Evolutionary conservation across 2,113 vertebrate genomes (phyloP).

Genomic region (Todiramphus chloris): DNA sequence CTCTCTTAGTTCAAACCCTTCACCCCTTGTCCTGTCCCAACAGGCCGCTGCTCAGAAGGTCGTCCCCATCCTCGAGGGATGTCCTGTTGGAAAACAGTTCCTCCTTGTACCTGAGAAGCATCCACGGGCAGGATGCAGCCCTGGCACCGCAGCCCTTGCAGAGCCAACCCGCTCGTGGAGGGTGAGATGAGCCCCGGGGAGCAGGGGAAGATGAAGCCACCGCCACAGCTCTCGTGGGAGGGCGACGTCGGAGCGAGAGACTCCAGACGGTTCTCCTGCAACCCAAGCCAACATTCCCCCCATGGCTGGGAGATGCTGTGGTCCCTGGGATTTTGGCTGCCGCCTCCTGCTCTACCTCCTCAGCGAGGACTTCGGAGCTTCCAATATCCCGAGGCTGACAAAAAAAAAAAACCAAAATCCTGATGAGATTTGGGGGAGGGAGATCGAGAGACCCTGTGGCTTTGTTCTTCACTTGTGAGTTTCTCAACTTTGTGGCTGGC

Average conservation of each 20-base stretch:
- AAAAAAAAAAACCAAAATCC: not conserved
- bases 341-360: not conserved
- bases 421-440: not conserved
- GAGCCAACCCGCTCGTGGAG: not conserved
- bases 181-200: not conserved
- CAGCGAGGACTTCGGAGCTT: not conserved
- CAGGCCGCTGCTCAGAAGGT: too few species aligned
- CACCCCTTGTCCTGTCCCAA: too few species aligned
- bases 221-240: not conserved
- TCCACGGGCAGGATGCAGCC: too few species aligned
- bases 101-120: too few species aligned
- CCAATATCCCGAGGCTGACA: too few species aligned
- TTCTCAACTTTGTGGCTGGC: not conserved
- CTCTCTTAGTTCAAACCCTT: too few species aligned
- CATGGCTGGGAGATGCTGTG: rapidly evolving
- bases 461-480: not conserved
- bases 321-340: not conserved
- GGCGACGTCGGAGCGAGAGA: not conserved
- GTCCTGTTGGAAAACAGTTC: too few species aligned
- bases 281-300: not conserved
- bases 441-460: not conserved
- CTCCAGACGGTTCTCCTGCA: not conserved
- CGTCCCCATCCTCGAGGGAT: too few species aligned
- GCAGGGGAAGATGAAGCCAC: not conserved
- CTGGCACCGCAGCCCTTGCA: too few species aligned